Conservation (phyloP, 2,888 invertebrate genomes). For the Tipula confusa region DNA sequence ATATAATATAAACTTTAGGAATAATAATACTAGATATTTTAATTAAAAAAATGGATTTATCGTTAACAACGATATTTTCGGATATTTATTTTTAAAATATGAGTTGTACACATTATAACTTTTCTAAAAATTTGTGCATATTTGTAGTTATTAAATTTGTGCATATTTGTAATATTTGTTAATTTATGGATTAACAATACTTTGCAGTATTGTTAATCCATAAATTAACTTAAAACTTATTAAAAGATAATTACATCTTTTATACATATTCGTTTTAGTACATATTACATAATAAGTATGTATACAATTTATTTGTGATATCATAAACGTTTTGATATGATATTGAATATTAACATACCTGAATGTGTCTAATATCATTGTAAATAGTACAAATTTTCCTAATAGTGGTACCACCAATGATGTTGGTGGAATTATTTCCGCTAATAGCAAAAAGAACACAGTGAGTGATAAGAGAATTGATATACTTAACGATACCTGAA, state of each 20-base stretch:
- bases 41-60: background rate
- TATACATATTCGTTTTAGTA: too few species aligned
- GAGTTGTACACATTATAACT: too few species aligned
- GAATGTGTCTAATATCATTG: conserved; percentile 93
- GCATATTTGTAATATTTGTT: too few species aligned
- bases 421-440: conserved; percentile 85
- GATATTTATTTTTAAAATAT: too few species aligned
- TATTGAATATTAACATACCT: conserved; percentile 59
- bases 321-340: too few species aligned
- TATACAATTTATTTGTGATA: too few species aligned
- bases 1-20: background rate
- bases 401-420: conserved; percentile 88
- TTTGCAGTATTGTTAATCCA: too few species aligned
- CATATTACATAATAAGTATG: too few species aligned
- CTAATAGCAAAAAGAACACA: conserved; percentile 91
- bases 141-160: too few species aligned
- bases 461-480: conserved; percentile 91
- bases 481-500: conserved; percentile 87
- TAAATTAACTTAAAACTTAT: background rate
- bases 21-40: background rate
- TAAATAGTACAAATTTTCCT: conserved; percentile 92
- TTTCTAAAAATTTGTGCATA: too few species aligned
- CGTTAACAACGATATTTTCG: background rate
- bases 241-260: too few species aligned
- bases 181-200: too few species aligned